Evolutionary conservation across 2,113 vertebrate species (phyloP).

Genomic region (Tyrannus savana): DNA sequence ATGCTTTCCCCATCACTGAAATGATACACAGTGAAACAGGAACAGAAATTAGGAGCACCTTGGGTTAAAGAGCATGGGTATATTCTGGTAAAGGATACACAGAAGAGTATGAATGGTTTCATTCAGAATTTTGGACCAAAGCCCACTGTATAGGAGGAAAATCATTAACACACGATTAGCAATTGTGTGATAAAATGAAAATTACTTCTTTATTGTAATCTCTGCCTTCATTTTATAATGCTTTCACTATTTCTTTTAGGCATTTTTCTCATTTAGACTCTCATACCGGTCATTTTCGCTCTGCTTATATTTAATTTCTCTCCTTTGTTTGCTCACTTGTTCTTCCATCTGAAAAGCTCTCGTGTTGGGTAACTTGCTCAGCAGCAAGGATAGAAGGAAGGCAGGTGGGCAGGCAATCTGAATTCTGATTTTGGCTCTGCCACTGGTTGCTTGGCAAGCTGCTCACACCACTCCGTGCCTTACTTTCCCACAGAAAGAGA

Average conservation of each 20-base stretch:
- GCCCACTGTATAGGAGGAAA: neutral
- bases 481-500: neutral
- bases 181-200: neutral
- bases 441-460: conserved; percentile 14
- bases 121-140: conserved; percentile 12
- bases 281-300: neutral
- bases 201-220: neutral
- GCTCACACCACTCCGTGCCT: neutral
- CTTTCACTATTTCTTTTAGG: neutral
- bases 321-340: neutral
- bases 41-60: neutral
- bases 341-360: neutral
- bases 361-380: neutral
- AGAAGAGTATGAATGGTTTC: neutral
- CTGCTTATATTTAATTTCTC: neutral
- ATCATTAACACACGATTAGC: neutral
- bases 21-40: neutral
- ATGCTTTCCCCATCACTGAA: neutral
- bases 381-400: neutral
- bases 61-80: neutral
- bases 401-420: conserved; percentile 24
- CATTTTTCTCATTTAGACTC: neutral
- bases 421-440: conserved; percentile 34
- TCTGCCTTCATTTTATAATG: neutral
- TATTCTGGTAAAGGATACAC: neutral